Evolutionary conservation across 2,113 vertebrate species (phyloP).

Genomic region (Halcyon senegalensis): DNA sequence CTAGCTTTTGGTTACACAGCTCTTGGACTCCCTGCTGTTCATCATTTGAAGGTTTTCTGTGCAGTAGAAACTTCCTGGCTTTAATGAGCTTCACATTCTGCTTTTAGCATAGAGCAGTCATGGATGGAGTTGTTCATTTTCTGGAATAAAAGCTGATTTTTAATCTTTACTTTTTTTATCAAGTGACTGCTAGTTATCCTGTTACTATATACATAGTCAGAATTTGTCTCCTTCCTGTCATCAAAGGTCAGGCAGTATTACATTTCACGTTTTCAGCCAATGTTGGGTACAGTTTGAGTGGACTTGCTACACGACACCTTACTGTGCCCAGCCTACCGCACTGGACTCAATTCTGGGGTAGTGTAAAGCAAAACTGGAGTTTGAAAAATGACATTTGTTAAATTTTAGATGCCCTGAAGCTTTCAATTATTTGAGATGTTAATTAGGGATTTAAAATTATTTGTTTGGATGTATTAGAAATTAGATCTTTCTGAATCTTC

Average conservation of each 20-base stretch:
- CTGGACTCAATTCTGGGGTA: neutral
- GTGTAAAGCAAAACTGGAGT: neutral
- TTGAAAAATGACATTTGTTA: neutral
- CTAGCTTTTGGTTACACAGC: neutral
- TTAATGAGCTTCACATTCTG: neutral
- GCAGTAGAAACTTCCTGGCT: neutral
- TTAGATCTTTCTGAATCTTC: neutral
- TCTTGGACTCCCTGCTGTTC: neutral
- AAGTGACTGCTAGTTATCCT: neutral
- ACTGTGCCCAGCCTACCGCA: neutral
- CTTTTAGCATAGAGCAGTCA: neutral
- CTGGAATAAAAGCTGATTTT: neutral
- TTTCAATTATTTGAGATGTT: neutral
- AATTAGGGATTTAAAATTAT: neutral
- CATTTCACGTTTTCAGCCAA: neutral
- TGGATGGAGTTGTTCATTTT: neutral
- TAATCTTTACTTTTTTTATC: neutral
- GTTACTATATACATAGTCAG: neutral
- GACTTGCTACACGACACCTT: neutral
- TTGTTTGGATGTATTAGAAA: slow-evolving; percentile 8
- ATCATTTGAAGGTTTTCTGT: neutral
- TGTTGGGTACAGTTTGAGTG: neutral
- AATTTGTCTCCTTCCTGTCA: neutral
- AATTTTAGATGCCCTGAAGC: neutral
- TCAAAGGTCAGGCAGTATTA: neutral